Evolutionary conservation across 2,888 invertebrate genomes (phyloP).

Genomic region (Noctua janthe): DNA sequence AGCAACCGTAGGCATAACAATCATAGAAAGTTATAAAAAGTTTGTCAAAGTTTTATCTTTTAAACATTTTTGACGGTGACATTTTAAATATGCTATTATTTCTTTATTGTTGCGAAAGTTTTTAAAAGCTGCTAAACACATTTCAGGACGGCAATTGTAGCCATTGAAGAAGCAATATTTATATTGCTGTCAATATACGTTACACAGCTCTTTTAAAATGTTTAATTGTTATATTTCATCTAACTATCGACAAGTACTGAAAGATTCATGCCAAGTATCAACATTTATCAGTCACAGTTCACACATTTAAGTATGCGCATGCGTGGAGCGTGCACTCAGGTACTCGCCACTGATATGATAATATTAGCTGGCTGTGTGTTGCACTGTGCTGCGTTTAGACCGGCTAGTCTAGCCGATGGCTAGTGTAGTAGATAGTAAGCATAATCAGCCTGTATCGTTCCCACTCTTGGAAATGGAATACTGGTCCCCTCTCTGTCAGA

Average conservation of each 20-base stretch:
- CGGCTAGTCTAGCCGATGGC: conserved; percentile 47
- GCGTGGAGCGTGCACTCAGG: conserved; percentile 83
- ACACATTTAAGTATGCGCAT: conserved; percentile 83
- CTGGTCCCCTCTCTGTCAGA: neutral
- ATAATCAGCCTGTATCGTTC: neutral
- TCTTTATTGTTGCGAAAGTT: neutral
- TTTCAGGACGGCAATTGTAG: neutral
- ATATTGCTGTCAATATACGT: neutral
- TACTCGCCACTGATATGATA: conserved; percentile 84
- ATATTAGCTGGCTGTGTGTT: conserved; percentile 78
- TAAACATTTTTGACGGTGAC: neutral
- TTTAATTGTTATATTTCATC: neutral
- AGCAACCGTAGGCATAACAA: neutral
- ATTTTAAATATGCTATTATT: conserved; percentile 3
- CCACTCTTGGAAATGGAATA: neutral
- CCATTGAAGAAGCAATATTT: neutral
- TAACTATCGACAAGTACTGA: neutral
- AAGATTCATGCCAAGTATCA: conserved; percentile 76
- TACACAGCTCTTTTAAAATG: neutral
- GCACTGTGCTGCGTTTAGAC: conserved; percentile 66
- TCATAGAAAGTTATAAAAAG: conserved; percentile 27
- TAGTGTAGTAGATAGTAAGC: neutral
- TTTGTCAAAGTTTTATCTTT: conserved; percentile 8
- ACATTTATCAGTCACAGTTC: conserved; percentile 69
- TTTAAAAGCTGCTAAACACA: neutral